Evolutionary conservation across 2,113 vertebrate species (phyloP).

Genomic region (Pelodiscus sinensis): DNA sequence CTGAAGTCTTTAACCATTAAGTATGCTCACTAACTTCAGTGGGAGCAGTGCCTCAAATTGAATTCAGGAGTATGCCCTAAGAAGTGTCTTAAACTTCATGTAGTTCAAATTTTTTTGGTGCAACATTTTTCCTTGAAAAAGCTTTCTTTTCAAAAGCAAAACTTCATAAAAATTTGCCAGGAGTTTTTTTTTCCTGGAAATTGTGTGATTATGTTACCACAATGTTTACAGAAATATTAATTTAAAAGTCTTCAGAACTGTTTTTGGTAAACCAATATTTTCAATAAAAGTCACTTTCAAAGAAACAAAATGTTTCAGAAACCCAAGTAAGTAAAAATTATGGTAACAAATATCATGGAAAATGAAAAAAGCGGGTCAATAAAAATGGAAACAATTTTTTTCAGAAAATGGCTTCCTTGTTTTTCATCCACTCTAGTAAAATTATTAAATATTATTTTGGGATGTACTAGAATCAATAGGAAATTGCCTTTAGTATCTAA

Average conservation of each 20-base stretch:
- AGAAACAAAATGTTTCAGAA: not conserved
- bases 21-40: constrained; percentile 71
- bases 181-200: constrained; percentile 13
- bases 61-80: constrained; percentile 70
- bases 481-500: not conserved
- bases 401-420: not conserved
- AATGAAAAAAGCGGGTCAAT: not conserved
- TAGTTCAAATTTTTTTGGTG: constrained; percentile 66
- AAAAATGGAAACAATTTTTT: not conserved
- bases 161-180: constrained; percentile 15
- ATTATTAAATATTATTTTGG: fast-evolving
- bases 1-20: constrained; percentile 73
- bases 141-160: constrained; percentile 55
- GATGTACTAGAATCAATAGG: not conserved
- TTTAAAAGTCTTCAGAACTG: not conserved
- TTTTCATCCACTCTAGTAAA: constrained; percentile 5
- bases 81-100: constrained; percentile 71
- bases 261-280: not conserved
- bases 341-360: constrained; percentile 13
- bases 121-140: constrained; percentile 58
- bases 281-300: not conserved
- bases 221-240: not conserved
- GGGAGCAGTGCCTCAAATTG: constrained; percentile 71
- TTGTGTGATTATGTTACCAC: constrained; percentile 31
- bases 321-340: not conserved